Conservation (phyloP, 2,113 vertebrate species). For the Phyllopteryx taeniolatus region DNA sequence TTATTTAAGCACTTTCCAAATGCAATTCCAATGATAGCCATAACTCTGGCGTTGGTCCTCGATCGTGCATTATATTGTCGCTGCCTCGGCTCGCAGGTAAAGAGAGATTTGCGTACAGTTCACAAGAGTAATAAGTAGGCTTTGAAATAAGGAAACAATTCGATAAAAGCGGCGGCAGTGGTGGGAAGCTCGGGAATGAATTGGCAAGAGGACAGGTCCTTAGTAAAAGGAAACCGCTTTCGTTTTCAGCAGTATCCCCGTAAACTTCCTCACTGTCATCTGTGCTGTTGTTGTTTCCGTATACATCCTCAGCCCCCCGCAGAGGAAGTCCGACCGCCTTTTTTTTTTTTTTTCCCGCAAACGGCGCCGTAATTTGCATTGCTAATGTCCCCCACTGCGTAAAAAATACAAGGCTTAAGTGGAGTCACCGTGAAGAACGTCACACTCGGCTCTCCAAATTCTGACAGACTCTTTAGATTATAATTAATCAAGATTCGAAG, state of each 20-base stretch:
- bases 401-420: constrained; percentile 41
- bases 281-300: not conserved
- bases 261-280: constrained; percentile 53
- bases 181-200: constrained; percentile 27
- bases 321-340: constrained; percentile 48
- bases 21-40: not conserved
- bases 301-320: constrained; percentile 5
- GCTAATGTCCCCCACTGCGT: not conserved
- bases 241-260: constrained; percentile 42
- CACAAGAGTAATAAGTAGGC: constrained; percentile 45
- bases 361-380: constrained; percentile 26
- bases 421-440: constrained; percentile 24
- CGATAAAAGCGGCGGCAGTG: constrained; percentile 24
- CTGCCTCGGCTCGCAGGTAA: constrained; percentile 11
- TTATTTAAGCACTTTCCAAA: not conserved
- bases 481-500: constrained; percentile 39
- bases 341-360: constrained; percentile 34
- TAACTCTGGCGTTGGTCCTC: not conserved
- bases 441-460: constrained; percentile 13
- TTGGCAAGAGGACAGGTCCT: constrained; percentile 59
- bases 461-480: constrained; percentile 45
- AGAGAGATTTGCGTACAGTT: constrained; percentile 28
- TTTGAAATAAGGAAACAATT: constrained; percentile 39
- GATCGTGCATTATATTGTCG: constrained; percentile 25
- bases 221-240: constrained; percentile 52